Base-by-base conservation (phyloP, 2,113 vertebrate genomes). In the Glaucomys volans region DNA sequence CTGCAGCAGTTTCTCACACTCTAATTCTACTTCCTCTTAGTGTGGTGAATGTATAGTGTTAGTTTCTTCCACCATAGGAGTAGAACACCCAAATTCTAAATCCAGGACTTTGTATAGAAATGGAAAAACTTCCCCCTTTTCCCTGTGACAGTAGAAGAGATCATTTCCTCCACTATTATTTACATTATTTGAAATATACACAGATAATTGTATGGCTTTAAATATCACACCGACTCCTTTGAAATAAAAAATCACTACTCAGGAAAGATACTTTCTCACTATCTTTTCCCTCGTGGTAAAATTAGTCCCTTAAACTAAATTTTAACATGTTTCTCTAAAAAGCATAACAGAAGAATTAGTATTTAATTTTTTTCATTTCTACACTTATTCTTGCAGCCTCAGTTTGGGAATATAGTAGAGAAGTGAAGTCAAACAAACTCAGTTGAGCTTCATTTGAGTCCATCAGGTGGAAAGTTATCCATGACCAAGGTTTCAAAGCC, bases 151-250 rank as follows among this genome's bases (percentile, higher is more conserved):
- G 8, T 28, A 28, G 20, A 18, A 94, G 50, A 67, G 14, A 76
- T 6, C 1, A 18, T 59, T 37, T 64, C 8, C 10, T 74, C 44
- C 8, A 1, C 42, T 66, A 28, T 59, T 12, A 75, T 77, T 89
- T 59, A 66, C 5, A 67, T 72, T 4, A 30, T 90, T 66, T 50
- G 50, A 8, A 44, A 77, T 94, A 71, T 66, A 79, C 74, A 87
- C 18, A 59, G 14, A 9, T 35, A 10, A 47, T 8, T 35, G 16
- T 12, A 42, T 59, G 16, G 13, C 11, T 54, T 47, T 83, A 35
- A 5, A 40, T 24, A 69, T 86, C 44, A 72, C 0, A 13, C 0
- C 0, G 2, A n/a, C 1, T 8, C 8, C 1, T 67, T 57, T 50
- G 35, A 92, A 81, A 91, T 37, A 2, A n/a, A 84, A 90, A 50